Evolutionary conservation across 2,797 vertebrate genomes (phyloP).

Genomic region (Vultur gryphus): DNA sequence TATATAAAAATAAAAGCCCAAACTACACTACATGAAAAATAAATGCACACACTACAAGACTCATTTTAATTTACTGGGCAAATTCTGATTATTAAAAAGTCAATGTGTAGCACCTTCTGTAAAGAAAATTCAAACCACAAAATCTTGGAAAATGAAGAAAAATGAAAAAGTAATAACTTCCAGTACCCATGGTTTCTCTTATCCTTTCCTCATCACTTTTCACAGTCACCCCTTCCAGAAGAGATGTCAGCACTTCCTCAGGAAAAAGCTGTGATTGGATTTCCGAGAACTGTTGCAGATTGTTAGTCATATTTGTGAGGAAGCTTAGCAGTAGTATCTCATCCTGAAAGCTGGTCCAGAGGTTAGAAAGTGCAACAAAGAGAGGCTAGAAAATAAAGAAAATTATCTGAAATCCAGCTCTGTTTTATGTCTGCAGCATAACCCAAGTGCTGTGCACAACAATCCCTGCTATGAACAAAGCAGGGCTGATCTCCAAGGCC

Average conservation of each 20-base stretch:
- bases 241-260: constrained; percentile 65
- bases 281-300: constrained; percentile 79
- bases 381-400: constrained; percentile 76
- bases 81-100: background rate
- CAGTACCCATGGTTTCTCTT: constrained; percentile 78
- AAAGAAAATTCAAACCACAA: background rate
- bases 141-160: background rate
- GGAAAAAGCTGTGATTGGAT: constrained; percentile 77
- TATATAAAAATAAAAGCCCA: background rate
- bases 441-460: background rate
- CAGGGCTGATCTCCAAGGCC: background rate
- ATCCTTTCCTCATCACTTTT: constrained; percentile 82
- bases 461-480: background rate
- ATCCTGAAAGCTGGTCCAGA: constrained; percentile 85
- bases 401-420: background rate
- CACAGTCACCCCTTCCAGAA: constrained; percentile 76
- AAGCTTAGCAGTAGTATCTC: constrained; percentile 83
- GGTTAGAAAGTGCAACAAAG: constrained; percentile 80
- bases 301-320: constrained; percentile 71
- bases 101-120: background rate
- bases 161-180: background rate
- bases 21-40: background rate
- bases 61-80: background rate
- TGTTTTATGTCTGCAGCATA: background rate
- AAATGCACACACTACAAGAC: background rate